Base-by-base conservation (phyloP, 23 tunicate genomes). In the Oikopleura vanhoeffeni region DNA sequence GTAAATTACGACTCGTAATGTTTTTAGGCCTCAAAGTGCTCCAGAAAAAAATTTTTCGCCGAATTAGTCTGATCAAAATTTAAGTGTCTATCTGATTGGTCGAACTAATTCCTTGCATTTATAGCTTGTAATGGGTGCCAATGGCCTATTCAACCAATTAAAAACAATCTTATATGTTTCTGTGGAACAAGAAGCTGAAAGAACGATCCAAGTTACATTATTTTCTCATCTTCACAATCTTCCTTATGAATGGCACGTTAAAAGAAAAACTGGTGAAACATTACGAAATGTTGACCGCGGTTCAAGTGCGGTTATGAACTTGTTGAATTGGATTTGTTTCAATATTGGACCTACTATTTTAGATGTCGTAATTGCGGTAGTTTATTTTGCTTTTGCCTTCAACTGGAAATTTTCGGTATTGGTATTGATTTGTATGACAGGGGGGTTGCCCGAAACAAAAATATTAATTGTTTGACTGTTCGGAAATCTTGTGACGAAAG, bases 231-330 rank as follows among this genome's bases (percentile, higher is more conserved):
- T 93, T 84, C 98, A 93, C 76, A 86, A 92, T 18, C 86, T 90
- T n/a, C 90, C 98, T 0, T 83, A 89, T 38, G 91, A 92, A 13
- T 93, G 98, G 98, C 98, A 93, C 88, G 58, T 93, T 40, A 86
- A 90, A 8, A 85, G 98, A 18, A 93, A 93, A 88, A 93, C 98
- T 40, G 98, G 98, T 1, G 98, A 93, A 60, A 92, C 90, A 57
- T 83, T 93, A 41, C 89, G 94, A 1, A 89, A 92, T 1, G 90
- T 93, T 76, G 98, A 93, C 57, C 91, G 98, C 39, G 98, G 98
- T 1, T 89, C 98, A 0, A 75, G 79, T 36, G 88, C 91, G 85
- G 90, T 93, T 87, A 93, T 89, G 91, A 93, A 85, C 40, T 82
- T 93, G 2, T 86, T 93, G 40, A 88, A 92, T 3, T 93, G 90